Percentiles rank a stretch among this genome's conserved stretches.
Conservation (phyloP, 2,113 vertebrate genomes). For the Zosterops hypoxanthus region DNA sequence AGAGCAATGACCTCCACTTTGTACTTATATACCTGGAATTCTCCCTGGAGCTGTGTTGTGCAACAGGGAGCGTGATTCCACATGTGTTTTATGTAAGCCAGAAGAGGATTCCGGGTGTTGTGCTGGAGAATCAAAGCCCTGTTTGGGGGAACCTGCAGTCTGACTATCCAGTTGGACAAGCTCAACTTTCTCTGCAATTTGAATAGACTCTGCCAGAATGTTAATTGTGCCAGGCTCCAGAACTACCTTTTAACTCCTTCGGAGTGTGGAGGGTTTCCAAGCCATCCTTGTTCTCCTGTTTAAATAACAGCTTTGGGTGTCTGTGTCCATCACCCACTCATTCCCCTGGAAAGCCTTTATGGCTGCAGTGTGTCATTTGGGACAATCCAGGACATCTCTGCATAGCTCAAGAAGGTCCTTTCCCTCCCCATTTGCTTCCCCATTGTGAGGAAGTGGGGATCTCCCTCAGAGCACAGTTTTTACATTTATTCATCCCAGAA, state of each 20-base stretch:
- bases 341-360: not conserved
- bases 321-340: not conserved
- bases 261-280: not conserved
- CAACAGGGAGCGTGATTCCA: not conserved
- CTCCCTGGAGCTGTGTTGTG: not conserved
- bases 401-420: not conserved
- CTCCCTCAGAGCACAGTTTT: not conserved
- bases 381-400: not conserved
- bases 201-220: constrained; percentile 27
- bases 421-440: not conserved
- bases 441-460: not conserved
- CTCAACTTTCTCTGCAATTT: constrained; percentile 43
- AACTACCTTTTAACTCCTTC: constrained; percentile 31
- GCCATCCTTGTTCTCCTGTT: not conserved
- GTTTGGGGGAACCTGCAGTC: not conserved
- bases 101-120: not conserved
- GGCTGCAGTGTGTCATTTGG: not conserved
- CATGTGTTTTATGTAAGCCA: not conserved
- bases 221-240: not conserved
- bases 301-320: not conserved
- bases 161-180: constrained; percentile 60
- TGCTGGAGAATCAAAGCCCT: constrained; percentile 39
- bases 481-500: not conserved
- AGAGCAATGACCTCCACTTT: not conserved
- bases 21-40: not conserved